phyloP scores from a whole-genome alignment of 2,888 invertebrate genomes.

The Chouioia cunea region DNA sequence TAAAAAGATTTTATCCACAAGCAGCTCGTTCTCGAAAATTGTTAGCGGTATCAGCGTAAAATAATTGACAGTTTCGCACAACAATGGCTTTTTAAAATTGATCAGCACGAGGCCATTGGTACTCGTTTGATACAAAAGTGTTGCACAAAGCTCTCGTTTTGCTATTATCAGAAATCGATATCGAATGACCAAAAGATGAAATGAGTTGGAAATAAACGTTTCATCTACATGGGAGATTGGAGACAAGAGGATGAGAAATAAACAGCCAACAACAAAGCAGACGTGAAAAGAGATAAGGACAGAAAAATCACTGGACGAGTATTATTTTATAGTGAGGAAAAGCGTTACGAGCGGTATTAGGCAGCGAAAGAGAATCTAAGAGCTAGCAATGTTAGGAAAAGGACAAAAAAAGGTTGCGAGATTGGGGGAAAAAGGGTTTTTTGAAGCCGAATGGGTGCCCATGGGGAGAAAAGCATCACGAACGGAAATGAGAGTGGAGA shows the following conservation, averaged over 20 bases:
- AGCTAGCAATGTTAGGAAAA: not conserved
- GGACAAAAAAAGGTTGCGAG: constrained; percentile 13
- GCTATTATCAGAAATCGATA: no score
- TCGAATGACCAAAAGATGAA: not conserved
- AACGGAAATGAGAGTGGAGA: constrained; percentile 2
- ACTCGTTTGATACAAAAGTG: no score
- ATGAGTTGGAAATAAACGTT: not conserved
- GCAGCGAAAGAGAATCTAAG: not conserved
- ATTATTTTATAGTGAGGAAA: constrained; percentile 20
- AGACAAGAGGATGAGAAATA: constrained; percentile 4
- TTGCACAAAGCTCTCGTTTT: no score
- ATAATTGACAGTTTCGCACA: no score
- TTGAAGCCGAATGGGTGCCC: no score
- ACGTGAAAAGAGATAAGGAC: constrained; percentile 18
- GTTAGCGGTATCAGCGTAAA: no score
- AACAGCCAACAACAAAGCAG: constrained; percentile 12
- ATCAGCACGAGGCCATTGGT: no score
- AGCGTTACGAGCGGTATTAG: not conserved
- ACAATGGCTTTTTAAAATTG: no score
- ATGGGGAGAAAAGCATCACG: no score
- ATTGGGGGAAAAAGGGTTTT: not conserved
- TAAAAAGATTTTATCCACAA: no score
- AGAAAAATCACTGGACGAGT: constrained; percentile 17
- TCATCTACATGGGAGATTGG: constrained; percentile 1
- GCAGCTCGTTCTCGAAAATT: no score